A percentile compares a stretch with the other conserved stretches of the same genome.
Conservation (phyloP, 2,888 invertebrate species). For the Cryptops parisi region DNA sequence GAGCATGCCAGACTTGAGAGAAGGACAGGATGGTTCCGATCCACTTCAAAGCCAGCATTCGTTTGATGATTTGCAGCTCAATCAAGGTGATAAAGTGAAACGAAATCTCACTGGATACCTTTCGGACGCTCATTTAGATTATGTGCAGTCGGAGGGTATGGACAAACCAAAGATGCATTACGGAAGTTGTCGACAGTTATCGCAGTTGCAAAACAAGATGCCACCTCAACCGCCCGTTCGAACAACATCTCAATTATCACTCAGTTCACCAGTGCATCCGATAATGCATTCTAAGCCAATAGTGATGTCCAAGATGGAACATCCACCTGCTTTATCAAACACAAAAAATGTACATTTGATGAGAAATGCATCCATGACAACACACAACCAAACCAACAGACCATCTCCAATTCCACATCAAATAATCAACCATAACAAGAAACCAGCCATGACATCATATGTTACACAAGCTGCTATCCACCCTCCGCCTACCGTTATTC, state of each 20-base stretch:
- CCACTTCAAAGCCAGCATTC: constrained; percentile 29
- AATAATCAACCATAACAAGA: too few species aligned
- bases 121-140: constrained; percentile 75
- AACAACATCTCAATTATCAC: constrained; percentile 61
- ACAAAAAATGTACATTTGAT: neutral
- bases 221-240: constrained; percentile 64
- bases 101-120: constrained; percentile 54
- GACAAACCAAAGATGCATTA: constrained; percentile 83
- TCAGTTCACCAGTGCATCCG: constrained; percentile 58
- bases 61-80: constrained; percentile 34
- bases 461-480: neutral
- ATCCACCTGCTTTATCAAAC: too few species aligned
- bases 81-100: neutral
- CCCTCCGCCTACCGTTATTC: neutral
- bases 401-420: neutral
- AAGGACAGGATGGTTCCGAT: constrained; percentile 48
- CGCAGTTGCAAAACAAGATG: constrained; percentile 66
- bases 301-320: neutral
- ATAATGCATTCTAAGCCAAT: constrained; percentile 30
- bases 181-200: constrained; percentile 51
- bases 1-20: constrained; percentile 81
- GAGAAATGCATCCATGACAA: neutral
- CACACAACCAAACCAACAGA: neutral
- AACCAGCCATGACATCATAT: too few species aligned
- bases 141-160: constrained; percentile 64